Evolutionary conservation across 2,888 invertebrate genomes (phyloP).

Genomic region (Pegoplata infirma): DNA sequence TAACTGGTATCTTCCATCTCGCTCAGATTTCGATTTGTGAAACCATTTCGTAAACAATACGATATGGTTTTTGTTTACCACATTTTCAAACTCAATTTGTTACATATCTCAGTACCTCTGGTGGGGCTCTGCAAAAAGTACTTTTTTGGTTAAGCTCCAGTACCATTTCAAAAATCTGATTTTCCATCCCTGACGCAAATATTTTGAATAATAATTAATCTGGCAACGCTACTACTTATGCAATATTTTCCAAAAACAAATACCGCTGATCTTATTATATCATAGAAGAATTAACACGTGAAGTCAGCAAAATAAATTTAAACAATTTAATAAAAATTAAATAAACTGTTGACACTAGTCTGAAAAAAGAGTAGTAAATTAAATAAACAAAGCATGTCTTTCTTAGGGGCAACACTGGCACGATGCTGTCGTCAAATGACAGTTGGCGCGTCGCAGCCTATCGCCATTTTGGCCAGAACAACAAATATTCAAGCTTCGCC

Average conservation of each 20-base stretch:
- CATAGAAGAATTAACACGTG: conserved; percentile 17
- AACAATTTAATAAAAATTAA: background rate
- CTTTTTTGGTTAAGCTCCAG: too few relatives aligned
- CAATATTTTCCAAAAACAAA: conserved; percentile 42
- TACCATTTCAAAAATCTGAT: too few relatives aligned
- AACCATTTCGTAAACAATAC: too few relatives aligned
- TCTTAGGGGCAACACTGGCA: conserved; percentile 72
- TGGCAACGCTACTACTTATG: conserved; percentile 40
- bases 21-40: too few relatives aligned
- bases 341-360: background rate
- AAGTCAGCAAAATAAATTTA: conserved; percentile 18
- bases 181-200: too few relatives aligned
- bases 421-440: conserved; percentile 69
- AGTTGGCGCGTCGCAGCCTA: conserved; percentile 66
- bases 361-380: conserved; percentile 11
- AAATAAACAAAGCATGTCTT: conserved; percentile 67
- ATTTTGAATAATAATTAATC: too few relatives aligned
- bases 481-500: conserved; percentile 64
- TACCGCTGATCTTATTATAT: conserved; percentile 2
- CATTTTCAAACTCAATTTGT: too few relatives aligned
- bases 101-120: too few relatives aligned
- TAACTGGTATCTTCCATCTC: too few relatives aligned
- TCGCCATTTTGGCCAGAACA: conserved; percentile 73
- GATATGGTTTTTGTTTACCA: too few relatives aligned
- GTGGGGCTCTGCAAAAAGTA: too few relatives aligned